Conservation (phyloP, 2,113 vertebrate species). For the Clarias macrocephalus region DNA sequence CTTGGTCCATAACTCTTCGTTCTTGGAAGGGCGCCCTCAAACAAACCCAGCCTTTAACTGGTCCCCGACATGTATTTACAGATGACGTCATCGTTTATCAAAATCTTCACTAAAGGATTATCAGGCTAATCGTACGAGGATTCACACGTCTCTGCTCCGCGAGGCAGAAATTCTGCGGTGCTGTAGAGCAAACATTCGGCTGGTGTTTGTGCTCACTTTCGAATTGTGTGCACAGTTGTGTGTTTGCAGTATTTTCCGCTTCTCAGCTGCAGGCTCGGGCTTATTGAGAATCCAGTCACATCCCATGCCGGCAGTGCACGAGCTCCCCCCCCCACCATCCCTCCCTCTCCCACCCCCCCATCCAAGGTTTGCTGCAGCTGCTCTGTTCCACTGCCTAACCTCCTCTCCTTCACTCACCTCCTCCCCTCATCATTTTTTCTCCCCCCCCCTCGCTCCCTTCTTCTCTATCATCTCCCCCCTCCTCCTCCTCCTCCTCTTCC, state of each 20-base stretch:
- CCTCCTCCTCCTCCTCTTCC: slow-evolving; percentile 73
- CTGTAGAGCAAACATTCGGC: background rate
- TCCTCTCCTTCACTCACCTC: slow-evolving; percentile 98
- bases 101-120: background rate
- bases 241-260: slow-evolving; percentile 46
- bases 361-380: slow-evolving; percentile 45
- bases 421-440: slow-evolving; percentile 70
- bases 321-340: slow-evolving; percentile 88
- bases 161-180: background rate
- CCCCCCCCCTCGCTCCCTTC: slow-evolving; percentile 62
- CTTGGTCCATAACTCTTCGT: background rate
- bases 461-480: slow-evolving; percentile 58
- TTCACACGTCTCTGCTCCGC: background rate
- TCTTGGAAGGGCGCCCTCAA: background rate
- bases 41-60: background rate
- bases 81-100: too few relatives aligned
- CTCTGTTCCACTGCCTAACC: slow-evolving; percentile 80
- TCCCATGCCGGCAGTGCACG: slow-evolving; percentile 98
- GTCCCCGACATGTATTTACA: background rate
- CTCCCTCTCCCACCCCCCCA: background rate
- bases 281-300: slow-evolving; percentile 99
- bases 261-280: slow-evolving; percentile 78
- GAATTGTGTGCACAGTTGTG: slow-evolving; percentile 36
- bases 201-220: background rate
- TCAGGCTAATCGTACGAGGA: background rate